Base-by-base conservation (phyloP, 2,113 vertebrate genomes). In the Pleuronectes platessa region DNA sequence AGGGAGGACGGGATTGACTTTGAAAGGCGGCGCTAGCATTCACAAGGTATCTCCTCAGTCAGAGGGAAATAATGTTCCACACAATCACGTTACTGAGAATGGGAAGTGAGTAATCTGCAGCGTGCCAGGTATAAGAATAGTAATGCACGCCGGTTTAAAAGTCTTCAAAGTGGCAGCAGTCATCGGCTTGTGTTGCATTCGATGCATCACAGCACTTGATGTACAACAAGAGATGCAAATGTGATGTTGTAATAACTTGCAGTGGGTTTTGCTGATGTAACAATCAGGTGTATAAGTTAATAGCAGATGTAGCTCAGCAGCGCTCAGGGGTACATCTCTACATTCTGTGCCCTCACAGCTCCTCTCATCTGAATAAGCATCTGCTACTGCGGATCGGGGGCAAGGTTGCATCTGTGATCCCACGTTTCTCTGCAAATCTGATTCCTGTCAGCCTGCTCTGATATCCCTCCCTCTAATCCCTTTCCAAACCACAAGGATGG, bases 401-500 rank as follows among this genome's bases (percentile, higher is more conserved):
- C 68, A 66, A 77, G 75, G 88, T 82, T 86, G 70, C 83, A 78
- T 86, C 76, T 73, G 76, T 74, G 66, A 88, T 82, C 78, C 82
- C 55, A 12, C 65, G 81, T 84, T 88, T 71, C 73, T 56, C 74
- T 64, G 73, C 74, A 78, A 82, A 84, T 75, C 82, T 75, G 68
- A 91, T 68, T 68, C 53, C 59, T 12, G 78, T 61, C 66, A 66
- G 82, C 71, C 74, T 69, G 68, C 61, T 86, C 67, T 80, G 74
- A 79, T 84, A 82, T 78, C 77, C 77, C 81, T 63, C 72, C 60
- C 51, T n/a, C 68, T 90, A 88, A 90, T 90, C 86, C 81, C 7
- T 31, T 42, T 69, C 70, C 77, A 59, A 66, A 21, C 68, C 67
- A 58, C 67, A 23, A 80, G 64, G 71, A 76, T 58, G 40, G 49